These are phyloP conservation scores for Argyrosomus japonicus DNA, from an alignment of 2,113 vertebrate genomes.

Conservation along the genomic window DNA sequence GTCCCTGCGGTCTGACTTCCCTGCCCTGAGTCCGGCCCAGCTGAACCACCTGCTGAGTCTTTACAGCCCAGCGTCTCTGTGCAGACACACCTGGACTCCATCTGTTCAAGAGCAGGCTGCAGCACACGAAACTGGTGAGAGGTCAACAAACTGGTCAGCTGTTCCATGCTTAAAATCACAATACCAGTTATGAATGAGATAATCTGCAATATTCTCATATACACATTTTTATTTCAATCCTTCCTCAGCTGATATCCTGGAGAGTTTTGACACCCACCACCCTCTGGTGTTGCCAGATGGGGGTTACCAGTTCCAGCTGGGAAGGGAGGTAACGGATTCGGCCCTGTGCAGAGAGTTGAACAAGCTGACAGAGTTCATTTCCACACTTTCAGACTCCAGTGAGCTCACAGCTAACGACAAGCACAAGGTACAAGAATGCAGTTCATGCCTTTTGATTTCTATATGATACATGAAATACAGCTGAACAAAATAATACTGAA, in stretches of 20 bases:
- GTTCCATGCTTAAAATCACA: background rate
- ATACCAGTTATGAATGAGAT: background rate
- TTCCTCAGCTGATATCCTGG: conserved; percentile 81
- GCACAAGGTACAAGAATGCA: conserved; percentile 49
- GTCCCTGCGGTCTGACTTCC: conserved; percentile 77
- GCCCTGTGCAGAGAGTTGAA: conserved; percentile 70
- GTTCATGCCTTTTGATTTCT: background rate
- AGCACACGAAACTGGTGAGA: conserved; percentile 77
- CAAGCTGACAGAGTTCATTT: conserved; percentile 65
- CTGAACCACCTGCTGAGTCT: conserved; percentile 85
- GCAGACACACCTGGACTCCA: conserved; percentile 79
- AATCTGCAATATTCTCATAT: background rate
- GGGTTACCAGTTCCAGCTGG: conserved; percentile 77
- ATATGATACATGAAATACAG: background rate
- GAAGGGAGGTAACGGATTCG: conserved; percentile 55
- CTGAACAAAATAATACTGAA: background rate
- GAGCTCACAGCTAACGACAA: background rate
- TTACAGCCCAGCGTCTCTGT: conserved; percentile 76
- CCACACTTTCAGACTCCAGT: conserved; percentile 8
- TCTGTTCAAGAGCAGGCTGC: conserved; percentile 64
- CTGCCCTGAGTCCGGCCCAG: conserved; percentile 80
- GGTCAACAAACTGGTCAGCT: background rate
- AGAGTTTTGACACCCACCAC: conserved; percentile 85
- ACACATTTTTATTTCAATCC: background rate
- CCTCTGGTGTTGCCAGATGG: conserved; percentile 81